Conservation (phyloP, 2,888 invertebrate species). For the Miltochrista miniata region DNA sequence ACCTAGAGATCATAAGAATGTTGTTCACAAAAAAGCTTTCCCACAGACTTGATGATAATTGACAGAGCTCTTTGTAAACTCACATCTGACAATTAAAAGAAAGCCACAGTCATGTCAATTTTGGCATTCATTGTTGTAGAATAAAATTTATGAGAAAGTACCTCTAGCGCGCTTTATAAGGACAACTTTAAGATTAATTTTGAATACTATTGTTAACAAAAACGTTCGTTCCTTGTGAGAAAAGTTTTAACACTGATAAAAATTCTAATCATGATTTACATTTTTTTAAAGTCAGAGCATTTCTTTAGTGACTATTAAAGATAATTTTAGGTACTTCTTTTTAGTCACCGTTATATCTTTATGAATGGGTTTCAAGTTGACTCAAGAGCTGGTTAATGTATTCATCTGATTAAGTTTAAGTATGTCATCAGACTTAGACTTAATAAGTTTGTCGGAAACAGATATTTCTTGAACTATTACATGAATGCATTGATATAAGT, state of each 20-base stretch:
- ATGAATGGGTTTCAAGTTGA: background rate
- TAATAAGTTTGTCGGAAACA: constrained; percentile 22
- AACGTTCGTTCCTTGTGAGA: too few relatives aligned
- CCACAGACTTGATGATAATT: constrained; percentile 16
- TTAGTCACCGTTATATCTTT: too few relatives aligned
- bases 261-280: too few relatives aligned
- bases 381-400: background rate
- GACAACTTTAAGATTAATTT: constrained; percentile 21
- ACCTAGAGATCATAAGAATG: constrained; percentile 26
- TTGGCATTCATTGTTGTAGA: constrained; percentile 30
- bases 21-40: constrained; percentile 32
- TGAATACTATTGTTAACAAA: too few relatives aligned
- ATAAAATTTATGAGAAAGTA: constrained; percentile 36
- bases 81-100: constrained; percentile 36
- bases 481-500: constrained; percentile 29
- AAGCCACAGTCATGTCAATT: constrained; percentile 23
- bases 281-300: too few relatives aligned
- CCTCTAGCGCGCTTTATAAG: too few relatives aligned
- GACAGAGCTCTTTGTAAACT: constrained; percentile 26
- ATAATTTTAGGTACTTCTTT: too few relatives aligned
- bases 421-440: constrained; percentile 28
- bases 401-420: constrained; percentile 14
- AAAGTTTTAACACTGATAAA: too few relatives aligned
- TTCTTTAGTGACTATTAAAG: too few relatives aligned
- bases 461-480: constrained; percentile 28